Evolutionary conservation across 2,113 vertebrate genomes (phyloP), one percentile per base, ranked within the genome.

Genomic region (Noturus placidus): DNA sequence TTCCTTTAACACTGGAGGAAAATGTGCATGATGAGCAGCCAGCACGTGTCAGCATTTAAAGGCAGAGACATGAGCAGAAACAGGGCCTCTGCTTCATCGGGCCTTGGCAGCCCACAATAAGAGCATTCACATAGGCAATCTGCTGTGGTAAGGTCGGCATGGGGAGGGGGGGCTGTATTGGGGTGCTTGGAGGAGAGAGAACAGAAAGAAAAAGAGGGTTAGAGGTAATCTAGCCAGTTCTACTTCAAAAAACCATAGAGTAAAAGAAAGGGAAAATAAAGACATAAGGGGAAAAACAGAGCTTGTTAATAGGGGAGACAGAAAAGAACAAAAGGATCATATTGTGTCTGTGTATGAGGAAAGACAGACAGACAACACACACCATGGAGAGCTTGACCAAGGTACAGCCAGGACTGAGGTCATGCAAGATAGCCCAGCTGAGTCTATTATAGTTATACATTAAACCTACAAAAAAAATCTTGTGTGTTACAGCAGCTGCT

Each of bases 61-160:
- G 91, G 87, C 85, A 87, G 69, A 90, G 86, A 65, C 89, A 38
- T 61, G 42, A 82, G 79, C 38, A 87, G 80, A 87, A 84, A 84
- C 82, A 69, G 84, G 76, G 52, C n/a, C 81, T 65, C 82, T 87
- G 90, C 88, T 89, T 87, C 88, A 90, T 93, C 91, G 90, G 88
- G 81, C 78, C 89, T 90, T 94, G 93, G 93, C 93, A 94, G 92
- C 87, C 86, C 88, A 94, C 93, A 95, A 92, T 94, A 90, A 91
- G 90, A 91, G 91, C 90, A 93, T 95, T 95, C 94, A 95, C 92
- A 91, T 87, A 89, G 88, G 91, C 86, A 91, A 92, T 87, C 91
- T 89, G 91, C 87, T 87, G 85, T 56, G 72, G 70, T 42, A 82
- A 77, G 83, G 90, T 87, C 86, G 17, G 46, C 35, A 82, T 84